A percentile compares a stretch with the other conserved stretches of the same genome.
Conservation (phyloP, 2,888 invertebrate genomes). For the Drosophila helvetica region DNA sequence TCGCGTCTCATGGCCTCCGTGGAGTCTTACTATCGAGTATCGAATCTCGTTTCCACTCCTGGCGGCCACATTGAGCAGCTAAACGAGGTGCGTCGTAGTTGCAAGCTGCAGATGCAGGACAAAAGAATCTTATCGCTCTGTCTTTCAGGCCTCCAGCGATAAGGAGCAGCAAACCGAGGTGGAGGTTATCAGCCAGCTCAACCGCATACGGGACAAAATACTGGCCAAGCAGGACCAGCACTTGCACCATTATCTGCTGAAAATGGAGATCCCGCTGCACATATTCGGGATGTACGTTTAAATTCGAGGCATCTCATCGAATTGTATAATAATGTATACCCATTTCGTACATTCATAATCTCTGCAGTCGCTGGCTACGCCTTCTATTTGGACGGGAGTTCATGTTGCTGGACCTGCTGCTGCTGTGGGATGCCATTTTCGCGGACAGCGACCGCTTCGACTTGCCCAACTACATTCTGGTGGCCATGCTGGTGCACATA, state of each 20-base stretch:
- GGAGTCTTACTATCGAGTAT: slow-evolving; percentile 87
- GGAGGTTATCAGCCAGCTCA: slow-evolving; percentile 87
- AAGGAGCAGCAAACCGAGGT: slow-evolving; percentile 80
- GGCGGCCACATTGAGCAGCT: slow-evolving; percentile 36
- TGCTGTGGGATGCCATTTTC: slow-evolving; percentile 93
- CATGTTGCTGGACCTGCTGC: slow-evolving; percentile 89
- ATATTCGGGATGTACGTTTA: slow-evolving; percentile 92
- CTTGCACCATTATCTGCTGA: slow-evolving; percentile 87
- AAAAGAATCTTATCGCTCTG: slow-evolving; percentile 10
- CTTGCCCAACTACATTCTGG: slow-evolving; percentile 88
- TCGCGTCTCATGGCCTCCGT: slow-evolving; percentile 87
- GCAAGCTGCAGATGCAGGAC: not conserved
- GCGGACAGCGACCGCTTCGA: slow-evolving; percentile 87
- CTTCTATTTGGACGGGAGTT: slow-evolving; percentile 93
- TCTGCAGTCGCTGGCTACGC: slow-evolving; percentile 90
- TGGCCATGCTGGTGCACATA: slow-evolving; percentile 91
- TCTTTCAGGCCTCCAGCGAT: slow-evolving; percentile 44
- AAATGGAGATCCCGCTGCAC: slow-evolving; percentile 91
- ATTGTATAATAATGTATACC: not conserved
- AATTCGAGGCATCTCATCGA: not conserved
- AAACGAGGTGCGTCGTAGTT: slow-evolving; percentile 45
- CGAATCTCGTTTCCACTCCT: slow-evolving; percentile 84
- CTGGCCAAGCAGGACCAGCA: slow-evolving; percentile 87
- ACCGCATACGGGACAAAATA: slow-evolving; percentile 87
- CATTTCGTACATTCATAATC: not conserved